These are phyloP conservation scores for Zoanthus solanderi DNA, from an alignment of 92 coral and sea anemone species.

Conservation along the genomic window DNA sequence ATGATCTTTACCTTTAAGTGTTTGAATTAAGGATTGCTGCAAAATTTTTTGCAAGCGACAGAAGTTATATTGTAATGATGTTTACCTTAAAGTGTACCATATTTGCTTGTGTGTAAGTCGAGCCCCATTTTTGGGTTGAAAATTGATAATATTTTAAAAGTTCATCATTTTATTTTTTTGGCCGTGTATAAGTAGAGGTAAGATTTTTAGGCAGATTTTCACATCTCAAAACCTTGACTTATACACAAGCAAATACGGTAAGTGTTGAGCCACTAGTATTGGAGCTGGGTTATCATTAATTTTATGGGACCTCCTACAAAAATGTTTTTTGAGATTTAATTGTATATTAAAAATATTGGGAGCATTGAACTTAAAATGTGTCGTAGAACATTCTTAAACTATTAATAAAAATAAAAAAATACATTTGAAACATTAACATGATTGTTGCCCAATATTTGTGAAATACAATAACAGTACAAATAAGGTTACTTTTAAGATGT, in stretches of 20 bases:
- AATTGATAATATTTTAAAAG: not conserved
- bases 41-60: not conserved
- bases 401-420: not conserved
- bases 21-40: not conserved
- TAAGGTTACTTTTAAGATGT: not conserved
- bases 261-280: not conserved
- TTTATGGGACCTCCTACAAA: not conserved
- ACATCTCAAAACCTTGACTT: constrained; percentile 1
- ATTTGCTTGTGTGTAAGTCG: constrained; percentile 7
- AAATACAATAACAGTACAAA: not conserved
- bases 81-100: not conserved
- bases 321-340: constrained; percentile 6
- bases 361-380: too few species aligned
- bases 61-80: not conserved
- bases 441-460: constrained; percentile 2
- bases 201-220: constrained; percentile 2
- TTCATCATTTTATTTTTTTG: not conserved
- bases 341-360: too few species aligned
- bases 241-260: not conserved
- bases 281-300: not conserved
- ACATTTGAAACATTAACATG: constrained; percentile 4
- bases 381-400: too few species aligned
- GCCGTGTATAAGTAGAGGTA: not conserved
- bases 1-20: not conserved
- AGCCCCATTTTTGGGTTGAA: not conserved